Conservation (phyloP, 2,797 vertebrate species). For the Betta splendens region DNA sequence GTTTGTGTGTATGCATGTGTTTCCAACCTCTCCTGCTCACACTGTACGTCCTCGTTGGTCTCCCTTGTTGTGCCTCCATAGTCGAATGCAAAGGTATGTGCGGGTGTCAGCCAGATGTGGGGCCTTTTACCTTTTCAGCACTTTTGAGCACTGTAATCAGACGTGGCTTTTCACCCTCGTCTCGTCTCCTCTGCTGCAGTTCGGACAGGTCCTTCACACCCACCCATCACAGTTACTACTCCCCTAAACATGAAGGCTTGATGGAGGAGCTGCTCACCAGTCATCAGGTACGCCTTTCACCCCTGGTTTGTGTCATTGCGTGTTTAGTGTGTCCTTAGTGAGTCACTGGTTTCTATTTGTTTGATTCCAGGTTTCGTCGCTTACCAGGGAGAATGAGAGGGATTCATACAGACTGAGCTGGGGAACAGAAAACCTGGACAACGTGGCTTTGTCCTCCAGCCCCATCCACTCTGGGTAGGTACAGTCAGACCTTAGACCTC, state of each 20-base stretch:
- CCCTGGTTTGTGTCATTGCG: no score
- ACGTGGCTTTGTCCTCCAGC: conserved; percentile 93
- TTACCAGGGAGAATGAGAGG: conserved; percentile 88
- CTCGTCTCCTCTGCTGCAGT: conserved; percentile 80
- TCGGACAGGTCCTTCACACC: conserved; percentile 94
- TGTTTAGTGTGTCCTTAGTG: background rate
- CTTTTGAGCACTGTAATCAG: background rate
- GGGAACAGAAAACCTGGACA: conserved; percentile 95
- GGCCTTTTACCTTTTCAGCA: conserved; percentile 24
- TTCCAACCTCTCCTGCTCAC: conserved; percentile 51
- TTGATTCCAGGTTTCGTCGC: conserved; percentile 81
- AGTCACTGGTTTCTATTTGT: background rate
- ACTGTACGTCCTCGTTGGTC: conserved; percentile 52
- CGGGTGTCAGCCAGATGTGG: background rate
- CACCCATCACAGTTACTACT: conserved; percentile 89
- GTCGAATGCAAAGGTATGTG: conserved; percentile 69
- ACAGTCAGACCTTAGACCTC: background rate
- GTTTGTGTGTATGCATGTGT: conserved; percentile 41
- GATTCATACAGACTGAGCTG: conserved; percentile 91
- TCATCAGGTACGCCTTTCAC: conserved; percentile 84
- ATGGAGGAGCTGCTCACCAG: conserved; percentile 88
- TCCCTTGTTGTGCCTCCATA: conserved; percentile 52
- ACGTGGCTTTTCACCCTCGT: conserved; percentile 41
- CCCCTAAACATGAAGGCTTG: conserved; percentile 87
- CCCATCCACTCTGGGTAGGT: conserved; percentile 97